Base-by-base conservation (phyloP, 2,888 invertebrate species). In the Drosophila antonietae region DNA sequence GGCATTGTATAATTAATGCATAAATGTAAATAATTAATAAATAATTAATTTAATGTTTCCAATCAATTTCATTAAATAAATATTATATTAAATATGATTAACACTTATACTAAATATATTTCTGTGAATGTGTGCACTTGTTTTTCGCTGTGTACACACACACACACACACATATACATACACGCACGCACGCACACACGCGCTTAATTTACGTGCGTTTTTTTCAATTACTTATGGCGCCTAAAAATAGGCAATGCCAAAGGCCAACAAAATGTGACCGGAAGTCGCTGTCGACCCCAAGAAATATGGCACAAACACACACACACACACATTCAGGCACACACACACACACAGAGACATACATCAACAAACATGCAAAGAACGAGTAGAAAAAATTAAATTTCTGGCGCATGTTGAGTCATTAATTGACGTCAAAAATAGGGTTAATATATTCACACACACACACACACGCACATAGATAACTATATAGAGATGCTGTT, bases 391-490 rank as follows among this genome's bases (percentile, higher is more conserved):
- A 56, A 69, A 73, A 68, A 74, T 66, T 68, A 68, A 80, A 61
- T 77, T 78, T 68, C 52, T 61, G 52, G n/a, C 64, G 47, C 72
- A 46, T 66, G 77, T 57, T 65, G 47, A 66, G 64, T 83, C 84
- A 89, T 83, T 87, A 90, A 87, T 90, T 87, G 87, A 83, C 80
- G 87, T 75, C 80, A 80, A 86, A 89, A 90, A 88, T 83, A 74
- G 88, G 88, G 84, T 89, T 89, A 89, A 89, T 89, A 85, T 78
- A 73, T 61, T 67, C 59, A 60, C 63, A 53, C 64, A 65, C 61
- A 64, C 49, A 23, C 53, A 43, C 43, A 41, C 31, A 39, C 68
- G 10, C 28, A 59, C 39, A 66, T 63, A 57, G 43, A 53, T 66
- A 70, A 33, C 60, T 61, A 47, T 69, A 63, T 75, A 63, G 55